Evolutionary conservation across 2,888 invertebrate genomes (phyloP).

Genomic region (Drosophila vallismaia): DNA sequence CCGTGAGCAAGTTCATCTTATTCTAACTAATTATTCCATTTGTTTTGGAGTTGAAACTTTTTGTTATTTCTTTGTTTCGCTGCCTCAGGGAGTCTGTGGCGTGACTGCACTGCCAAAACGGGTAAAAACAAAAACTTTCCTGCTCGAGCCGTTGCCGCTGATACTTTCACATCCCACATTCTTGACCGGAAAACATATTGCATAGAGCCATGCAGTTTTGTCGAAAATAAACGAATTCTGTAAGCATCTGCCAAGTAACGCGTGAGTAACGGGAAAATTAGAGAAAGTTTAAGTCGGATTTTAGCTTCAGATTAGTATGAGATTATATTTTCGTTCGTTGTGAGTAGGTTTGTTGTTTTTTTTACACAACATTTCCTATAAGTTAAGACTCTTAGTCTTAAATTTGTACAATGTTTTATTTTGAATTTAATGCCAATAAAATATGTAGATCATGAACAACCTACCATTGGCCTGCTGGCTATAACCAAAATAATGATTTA

Average conservation of each 20-base stretch:
- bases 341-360: background rate
- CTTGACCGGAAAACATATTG: slow-evolving; percentile 21
- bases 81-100: slow-evolving; percentile 45
- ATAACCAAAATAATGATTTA: background rate
- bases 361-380: background rate
- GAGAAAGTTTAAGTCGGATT: slow-evolving; percentile 21
- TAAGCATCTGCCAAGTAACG: slow-evolving; percentile 30
- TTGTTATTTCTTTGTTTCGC: slow-evolving; percentile 14
- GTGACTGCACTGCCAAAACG: slow-evolving; percentile 57
- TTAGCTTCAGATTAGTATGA: slow-evolving; percentile 13
- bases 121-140: slow-evolving; percentile 19
- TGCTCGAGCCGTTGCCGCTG: slow-evolving; percentile 4
- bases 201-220: slow-evolving; percentile 34
- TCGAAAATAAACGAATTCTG: slow-evolving; percentile 19
- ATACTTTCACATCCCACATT: slow-evolving; percentile 1
- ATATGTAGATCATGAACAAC: too few species aligned
- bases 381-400: background rate
- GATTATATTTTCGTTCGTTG: slow-evolving; percentile 14
- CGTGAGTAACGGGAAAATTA: slow-evolving; percentile 28
- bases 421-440: too few species aligned
- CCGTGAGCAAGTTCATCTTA: slow-evolving; percentile 43
- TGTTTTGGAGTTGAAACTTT: slow-evolving; percentile 48
- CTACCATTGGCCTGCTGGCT: too few species aligned
- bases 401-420: too few species aligned
- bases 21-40: slow-evolving; percentile 68